Percentiles rank a stretch among this genome's conserved stretches.
phyloP scores from a whole-genome alignment of 2,113 vertebrate species.

The Climacteris rufus region DNA sequence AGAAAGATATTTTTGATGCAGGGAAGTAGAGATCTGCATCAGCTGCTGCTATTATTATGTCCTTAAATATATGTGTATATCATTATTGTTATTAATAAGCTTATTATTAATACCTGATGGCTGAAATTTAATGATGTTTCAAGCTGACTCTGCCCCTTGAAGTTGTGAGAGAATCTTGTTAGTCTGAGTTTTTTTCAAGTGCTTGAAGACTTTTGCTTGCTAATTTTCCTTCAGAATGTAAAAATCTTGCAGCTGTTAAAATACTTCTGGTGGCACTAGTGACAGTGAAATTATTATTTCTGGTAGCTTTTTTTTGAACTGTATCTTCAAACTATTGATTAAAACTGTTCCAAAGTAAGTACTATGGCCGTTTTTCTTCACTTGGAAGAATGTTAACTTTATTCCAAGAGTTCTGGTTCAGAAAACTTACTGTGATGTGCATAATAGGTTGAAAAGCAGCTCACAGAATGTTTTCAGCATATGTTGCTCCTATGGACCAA shows the following conservation, averaged over 20 bases:
- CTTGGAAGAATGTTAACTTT: neutral
- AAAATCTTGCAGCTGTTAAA: neutral
- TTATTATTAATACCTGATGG: neutral
- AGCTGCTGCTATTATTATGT: neutral
- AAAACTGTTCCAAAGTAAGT: neutral
- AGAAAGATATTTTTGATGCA: neutral
- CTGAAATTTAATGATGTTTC: neutral
- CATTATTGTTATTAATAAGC: neutral
- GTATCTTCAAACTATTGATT: neutral
- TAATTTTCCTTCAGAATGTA: neutral
- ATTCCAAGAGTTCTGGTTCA: neutral
- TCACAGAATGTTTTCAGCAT: neutral
- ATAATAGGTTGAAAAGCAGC: neutral
- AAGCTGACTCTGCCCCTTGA: constrained; percentile 26
- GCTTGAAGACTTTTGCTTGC: neutral
- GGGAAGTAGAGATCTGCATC: neutral
- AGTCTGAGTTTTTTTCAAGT: neutral
- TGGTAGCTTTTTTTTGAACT: neutral
- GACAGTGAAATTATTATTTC: neutral
- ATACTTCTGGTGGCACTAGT: neutral
- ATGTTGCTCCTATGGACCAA: neutral
- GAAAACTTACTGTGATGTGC: neutral
- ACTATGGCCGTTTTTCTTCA: neutral
- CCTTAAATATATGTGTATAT: neutral
- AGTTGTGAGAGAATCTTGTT: neutral